Percentiles rank a stretch among this genome's conserved stretches.
Evolutionary conservation across 1,140 invertebrate genomes (phyloP).

Genomic region (Potamilus streckersoni): DNA sequence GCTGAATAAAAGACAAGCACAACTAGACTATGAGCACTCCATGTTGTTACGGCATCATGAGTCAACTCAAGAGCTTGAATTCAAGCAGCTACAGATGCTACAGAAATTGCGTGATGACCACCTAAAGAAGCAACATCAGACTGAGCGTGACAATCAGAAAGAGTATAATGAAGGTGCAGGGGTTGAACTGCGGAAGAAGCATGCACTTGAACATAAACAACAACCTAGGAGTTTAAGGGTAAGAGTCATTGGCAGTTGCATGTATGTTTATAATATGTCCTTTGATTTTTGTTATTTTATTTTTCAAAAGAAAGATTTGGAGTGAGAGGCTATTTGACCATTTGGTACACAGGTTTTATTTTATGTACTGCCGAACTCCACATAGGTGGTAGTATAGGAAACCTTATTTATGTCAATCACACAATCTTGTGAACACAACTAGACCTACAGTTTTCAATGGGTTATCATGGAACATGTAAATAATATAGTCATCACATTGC

Average conservation of each 20-base stretch:
- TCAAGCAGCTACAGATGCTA: slow-evolving; percentile 89
- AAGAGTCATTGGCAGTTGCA: slow-evolving; percentile 23
- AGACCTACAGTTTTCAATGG: too few species aligned
- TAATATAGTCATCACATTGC: too few species aligned
- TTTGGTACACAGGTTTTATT: too few species aligned
- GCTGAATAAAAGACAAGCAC: slow-evolving; percentile 92
- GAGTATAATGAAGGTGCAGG: slow-evolving; percentile 96
- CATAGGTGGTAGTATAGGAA: too few species aligned
- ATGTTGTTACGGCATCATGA: slow-evolving; percentile 97
- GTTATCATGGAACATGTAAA: too few species aligned
- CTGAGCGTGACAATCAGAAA: slow-evolving; percentile 94
- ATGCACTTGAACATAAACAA: slow-evolving; percentile 96
- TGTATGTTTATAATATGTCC: too few species aligned
- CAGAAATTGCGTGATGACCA: slow-evolving; percentile 91
- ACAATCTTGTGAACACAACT: too few species aligned
- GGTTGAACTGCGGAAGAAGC: slow-evolving; percentile 95
- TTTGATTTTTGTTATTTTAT: too few species aligned
- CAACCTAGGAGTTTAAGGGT: slow-evolving; percentile 99
- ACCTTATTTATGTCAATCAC: too few species aligned
- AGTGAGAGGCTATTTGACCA: too few species aligned
- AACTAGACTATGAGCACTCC: slow-evolving; percentile 93
- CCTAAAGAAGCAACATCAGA: slow-evolving; percentile 88
- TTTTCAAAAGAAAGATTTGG: too few species aligned
- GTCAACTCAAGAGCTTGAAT: slow-evolving; percentile 94
- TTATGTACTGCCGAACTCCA: too few species aligned